A percentile compares a stretch with the other conserved stretches of the same genome.
Conservation (phyloP, 1,140 invertebrate genomes). For the Psix sp. region DNA sequence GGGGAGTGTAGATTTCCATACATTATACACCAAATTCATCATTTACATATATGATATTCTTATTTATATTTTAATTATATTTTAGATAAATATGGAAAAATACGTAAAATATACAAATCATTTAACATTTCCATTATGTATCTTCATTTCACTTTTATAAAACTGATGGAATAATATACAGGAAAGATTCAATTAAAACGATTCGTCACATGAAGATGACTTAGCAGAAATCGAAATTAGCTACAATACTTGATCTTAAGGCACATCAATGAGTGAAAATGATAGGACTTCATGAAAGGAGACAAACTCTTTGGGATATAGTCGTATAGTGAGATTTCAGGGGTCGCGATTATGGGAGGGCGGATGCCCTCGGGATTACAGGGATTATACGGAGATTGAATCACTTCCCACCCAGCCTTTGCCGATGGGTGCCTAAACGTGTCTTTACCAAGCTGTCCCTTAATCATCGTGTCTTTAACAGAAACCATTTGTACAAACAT, state of each 20-base stretch:
- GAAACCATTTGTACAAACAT: slow-evolving; percentile 56
- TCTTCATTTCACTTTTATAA: too few species aligned
- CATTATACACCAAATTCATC: too few species aligned
- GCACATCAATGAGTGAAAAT: slow-evolving; percentile 58
- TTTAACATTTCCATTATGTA: too few species aligned
- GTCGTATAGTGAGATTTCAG: slow-evolving; percentile 52
- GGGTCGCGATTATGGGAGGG: slow-evolving; percentile 61
- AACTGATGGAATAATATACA: too few species aligned
- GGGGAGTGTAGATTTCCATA: slow-evolving; percentile 20
- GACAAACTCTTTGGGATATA: slow-evolving; percentile 57
- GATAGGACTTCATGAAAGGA: slow-evolving; percentile 50
- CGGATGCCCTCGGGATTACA: slow-evolving; percentile 69
- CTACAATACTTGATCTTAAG: slow-evolving; percentile 50
- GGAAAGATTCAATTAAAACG: too few species aligned
- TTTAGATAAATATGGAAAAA: too few species aligned
- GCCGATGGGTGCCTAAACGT: slow-evolving; percentile 63
- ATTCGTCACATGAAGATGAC: slow-evolving; percentile 16
- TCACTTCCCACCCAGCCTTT: slow-evolving; percentile 68
- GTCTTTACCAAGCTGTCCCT: slow-evolving; percentile 60
- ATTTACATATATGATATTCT: too few species aligned
- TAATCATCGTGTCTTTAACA: slow-evolving; percentile 59
- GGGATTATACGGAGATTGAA: slow-evolving; percentile 72
- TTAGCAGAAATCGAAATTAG: slow-evolving; percentile 24
- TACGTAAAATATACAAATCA: too few species aligned
- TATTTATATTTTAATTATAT: too few species aligned